phyloP scores from a whole-genome alignment of 2,797 vertebrate genomes.

The Spinus olivaceus region DNA sequence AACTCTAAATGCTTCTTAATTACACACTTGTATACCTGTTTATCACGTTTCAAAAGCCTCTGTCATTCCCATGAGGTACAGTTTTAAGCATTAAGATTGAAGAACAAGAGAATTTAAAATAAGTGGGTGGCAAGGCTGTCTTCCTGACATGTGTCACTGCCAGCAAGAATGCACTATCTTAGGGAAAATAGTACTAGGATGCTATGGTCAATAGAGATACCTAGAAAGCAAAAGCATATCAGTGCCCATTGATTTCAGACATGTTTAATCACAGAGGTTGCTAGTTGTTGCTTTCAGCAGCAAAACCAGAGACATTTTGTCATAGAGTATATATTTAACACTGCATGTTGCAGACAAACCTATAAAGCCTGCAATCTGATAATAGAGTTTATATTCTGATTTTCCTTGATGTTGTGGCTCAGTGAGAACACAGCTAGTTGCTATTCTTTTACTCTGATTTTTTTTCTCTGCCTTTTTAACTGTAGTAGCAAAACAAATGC shows the following conservation, averaged over 20 bases:
- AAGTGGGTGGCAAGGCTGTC: neutral
- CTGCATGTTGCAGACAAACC: neutral
- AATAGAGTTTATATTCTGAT: neutral
- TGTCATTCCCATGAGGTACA: neutral
- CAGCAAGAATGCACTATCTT: neutral
- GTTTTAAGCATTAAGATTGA: neutral
- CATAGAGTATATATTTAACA: constrained; percentile 2
- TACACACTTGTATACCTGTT: neutral
- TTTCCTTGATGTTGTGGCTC: neutral
- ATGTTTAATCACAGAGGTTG: neutral
- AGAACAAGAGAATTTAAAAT: neutral
- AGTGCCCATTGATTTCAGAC: neutral
- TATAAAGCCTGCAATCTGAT: neutral
- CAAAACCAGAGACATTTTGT: neutral
- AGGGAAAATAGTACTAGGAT: neutral
- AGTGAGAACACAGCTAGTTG: neutral
- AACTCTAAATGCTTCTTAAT: neutral
- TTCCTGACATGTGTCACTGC: neutral
- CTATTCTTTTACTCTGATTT: neutral
- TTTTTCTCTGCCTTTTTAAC: neutral
- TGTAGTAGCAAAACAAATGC: neutral
- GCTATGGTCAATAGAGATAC: neutral
- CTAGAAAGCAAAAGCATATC: neutral
- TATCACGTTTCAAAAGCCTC: neutral
- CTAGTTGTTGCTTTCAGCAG: neutral